Percentiles rank a stretch among this genome's conserved stretches.
Evolutionary conservation across 2,113 vertebrate species (phyloP).

Genomic region (Sprattus sprattus): DNA sequence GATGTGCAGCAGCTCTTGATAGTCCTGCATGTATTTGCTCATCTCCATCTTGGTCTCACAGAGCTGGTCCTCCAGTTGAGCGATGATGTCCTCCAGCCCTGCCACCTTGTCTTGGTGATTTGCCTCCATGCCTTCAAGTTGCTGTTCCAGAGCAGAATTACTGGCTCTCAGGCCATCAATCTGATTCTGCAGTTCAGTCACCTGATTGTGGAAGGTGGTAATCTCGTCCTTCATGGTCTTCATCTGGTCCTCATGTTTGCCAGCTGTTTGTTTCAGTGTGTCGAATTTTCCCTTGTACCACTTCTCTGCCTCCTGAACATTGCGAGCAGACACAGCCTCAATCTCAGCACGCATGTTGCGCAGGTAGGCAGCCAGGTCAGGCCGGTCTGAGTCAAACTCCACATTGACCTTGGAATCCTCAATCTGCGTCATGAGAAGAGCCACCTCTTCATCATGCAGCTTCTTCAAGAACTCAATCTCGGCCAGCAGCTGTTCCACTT

Average conservation of each 20-base stretch:
- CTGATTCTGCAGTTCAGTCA: slow-evolving; percentile 73
- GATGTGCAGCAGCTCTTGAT: slow-evolving; percentile 71
- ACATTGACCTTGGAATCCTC: slow-evolving; percentile 65
- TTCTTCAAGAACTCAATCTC: slow-evolving; percentile 75
- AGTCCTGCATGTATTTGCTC: slow-evolving; percentile 67
- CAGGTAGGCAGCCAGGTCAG: slow-evolving; percentile 68
- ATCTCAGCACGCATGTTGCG: slow-evolving; percentile 68
- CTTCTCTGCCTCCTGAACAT: slow-evolving; percentile 76
- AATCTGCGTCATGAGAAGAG: slow-evolving; percentile 72
- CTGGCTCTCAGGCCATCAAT: slow-evolving; percentile 68
- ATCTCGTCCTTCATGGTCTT: slow-evolving; percentile 75
- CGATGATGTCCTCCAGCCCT: slow-evolving; percentile 60
- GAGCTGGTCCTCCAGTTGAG: slow-evolving; percentile 73
- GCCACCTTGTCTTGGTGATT: slow-evolving; percentile 69
- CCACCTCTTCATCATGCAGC: slow-evolving; percentile 68
- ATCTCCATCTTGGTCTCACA: slow-evolving; percentile 74
- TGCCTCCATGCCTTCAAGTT: slow-evolving; percentile 75
- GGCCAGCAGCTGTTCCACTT: slow-evolving; percentile 64
- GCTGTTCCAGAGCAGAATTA: slow-evolving; percentile 69
- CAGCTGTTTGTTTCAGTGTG: slow-evolving; percentile 69
- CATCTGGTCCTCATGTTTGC: slow-evolving; percentile 70
- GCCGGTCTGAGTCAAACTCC: slow-evolving; percentile 63
- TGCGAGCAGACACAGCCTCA: slow-evolving; percentile 69
- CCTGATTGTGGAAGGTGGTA: slow-evolving; percentile 65
- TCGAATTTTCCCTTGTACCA: slow-evolving; percentile 80